Conservation (phyloP, 2,797 vertebrate species). For the Tapera naevia region DNA sequence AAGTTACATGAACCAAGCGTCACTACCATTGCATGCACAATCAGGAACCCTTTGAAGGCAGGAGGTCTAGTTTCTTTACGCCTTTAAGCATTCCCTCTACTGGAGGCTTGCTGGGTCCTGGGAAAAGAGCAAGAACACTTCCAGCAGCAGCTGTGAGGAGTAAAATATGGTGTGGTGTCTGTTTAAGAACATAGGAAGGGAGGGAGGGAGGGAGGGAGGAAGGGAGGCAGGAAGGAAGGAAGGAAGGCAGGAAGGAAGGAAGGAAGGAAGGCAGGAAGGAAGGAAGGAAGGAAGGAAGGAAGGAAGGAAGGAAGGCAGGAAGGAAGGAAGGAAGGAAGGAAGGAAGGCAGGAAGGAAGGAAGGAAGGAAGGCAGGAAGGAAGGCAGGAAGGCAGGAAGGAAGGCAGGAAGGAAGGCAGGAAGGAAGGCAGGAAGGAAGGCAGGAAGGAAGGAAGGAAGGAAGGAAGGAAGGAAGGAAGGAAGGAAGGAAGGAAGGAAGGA, state of each 20-base stretch:
- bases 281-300: background rate
- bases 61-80: background rate
- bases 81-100: background rate
- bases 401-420: too few species aligned
- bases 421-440: background rate
- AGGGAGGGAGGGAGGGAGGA: too few species aligned
- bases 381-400: background rate
- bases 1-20: background rate
- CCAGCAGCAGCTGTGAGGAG: background rate
- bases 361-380: too few species aligned
- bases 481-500: background rate
- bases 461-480: background rate
- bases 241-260: background rate
- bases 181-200: background rate
- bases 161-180: background rate
- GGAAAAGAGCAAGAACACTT: background rate
- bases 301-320: too few species aligned
- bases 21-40: background rate
- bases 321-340: constrained; percentile 15
- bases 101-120: background rate
- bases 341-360: background rate
- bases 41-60: background rate
- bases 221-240: constrained; percentile 1
- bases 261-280: too few species aligned
- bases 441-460: too few species aligned